Evolutionary conservation across 2,113 vertebrate genomes (phyloP).

Genomic region (Strix uralensis): DNA sequence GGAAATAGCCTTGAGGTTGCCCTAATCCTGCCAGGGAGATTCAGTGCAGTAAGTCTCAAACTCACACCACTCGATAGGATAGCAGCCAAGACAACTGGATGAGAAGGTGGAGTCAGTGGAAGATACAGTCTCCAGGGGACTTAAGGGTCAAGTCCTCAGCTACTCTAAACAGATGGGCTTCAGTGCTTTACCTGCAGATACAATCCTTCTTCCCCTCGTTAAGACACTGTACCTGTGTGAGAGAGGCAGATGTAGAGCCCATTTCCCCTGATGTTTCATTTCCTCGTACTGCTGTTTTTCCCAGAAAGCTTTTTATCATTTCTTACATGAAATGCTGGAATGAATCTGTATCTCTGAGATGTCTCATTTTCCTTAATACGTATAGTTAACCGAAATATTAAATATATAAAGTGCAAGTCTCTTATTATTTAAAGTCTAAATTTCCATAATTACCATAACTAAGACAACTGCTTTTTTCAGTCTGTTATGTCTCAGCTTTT

Average conservation of each 20-base stretch:
- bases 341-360: neutral
- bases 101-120: neutral
- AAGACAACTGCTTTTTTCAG: conserved; percentile 9
- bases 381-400: neutral
- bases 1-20: neutral
- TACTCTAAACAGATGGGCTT: neutral
- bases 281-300: neutral
- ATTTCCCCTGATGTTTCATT: neutral
- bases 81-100: neutral
- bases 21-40: neutral
- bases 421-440: conserved; percentile 15
- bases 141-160: neutral
- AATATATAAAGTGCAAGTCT: neutral
- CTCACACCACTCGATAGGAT: neutral
- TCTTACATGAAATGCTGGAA: neutral
- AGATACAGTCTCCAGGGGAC: neutral
- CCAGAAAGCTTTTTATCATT: neutral
- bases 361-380: neutral
- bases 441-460: conserved; percentile 24
- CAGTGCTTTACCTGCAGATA: neutral
- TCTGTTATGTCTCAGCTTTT: conserved; percentile 1
- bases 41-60: neutral
- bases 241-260: neutral
- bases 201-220: neutral
- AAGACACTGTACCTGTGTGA: neutral